A percentile compares a stretch with the other conserved stretches of the same genome.
Conservation (phyloP, 2,113 vertebrate species). For the Rana temporaria region DNA sequence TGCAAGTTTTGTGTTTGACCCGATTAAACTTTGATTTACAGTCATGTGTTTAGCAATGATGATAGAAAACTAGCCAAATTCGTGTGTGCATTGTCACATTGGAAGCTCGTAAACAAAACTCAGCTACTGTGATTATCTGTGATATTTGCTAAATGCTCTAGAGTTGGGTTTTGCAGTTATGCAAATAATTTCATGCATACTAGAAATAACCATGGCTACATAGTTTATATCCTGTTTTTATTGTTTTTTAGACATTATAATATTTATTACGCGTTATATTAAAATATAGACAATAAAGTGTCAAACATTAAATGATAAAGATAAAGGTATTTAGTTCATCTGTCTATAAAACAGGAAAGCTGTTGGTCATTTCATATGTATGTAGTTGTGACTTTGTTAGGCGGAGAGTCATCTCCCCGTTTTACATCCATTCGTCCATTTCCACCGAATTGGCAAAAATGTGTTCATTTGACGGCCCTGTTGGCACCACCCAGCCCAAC, state of each 20-base stretch:
- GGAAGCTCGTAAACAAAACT: neutral
- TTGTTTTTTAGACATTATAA: neutral
- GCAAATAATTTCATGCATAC: constrained; percentile 1
- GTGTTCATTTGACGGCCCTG: too few species aligned
- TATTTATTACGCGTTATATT: neutral
- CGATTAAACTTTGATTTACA: neutral
- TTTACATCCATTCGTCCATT: too few species aligned
- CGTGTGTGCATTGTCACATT: neutral
- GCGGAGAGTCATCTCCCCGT: too few species aligned
- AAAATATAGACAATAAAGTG: too few species aligned
- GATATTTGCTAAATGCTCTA: constrained; percentile 3
- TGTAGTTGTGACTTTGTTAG: too few species aligned
- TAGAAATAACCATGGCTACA: neutral
- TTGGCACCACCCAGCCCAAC: too few species aligned
- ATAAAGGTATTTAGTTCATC: too few species aligned
- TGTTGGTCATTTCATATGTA: too few species aligned
- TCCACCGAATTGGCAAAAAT: too few species aligned
- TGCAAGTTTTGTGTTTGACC: neutral
- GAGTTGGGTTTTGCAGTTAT: neutral
- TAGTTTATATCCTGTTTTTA: neutral
- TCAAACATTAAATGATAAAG: too few species aligned
- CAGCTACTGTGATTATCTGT: neutral
- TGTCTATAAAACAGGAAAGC: too few species aligned
- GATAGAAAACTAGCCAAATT: constrained; percentile 1
- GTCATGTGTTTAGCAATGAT: neutral